Conservation (phyloP, 37 sponge, comb jelly and placozoan genomes). For the Eunapius fragilis region DNA sequence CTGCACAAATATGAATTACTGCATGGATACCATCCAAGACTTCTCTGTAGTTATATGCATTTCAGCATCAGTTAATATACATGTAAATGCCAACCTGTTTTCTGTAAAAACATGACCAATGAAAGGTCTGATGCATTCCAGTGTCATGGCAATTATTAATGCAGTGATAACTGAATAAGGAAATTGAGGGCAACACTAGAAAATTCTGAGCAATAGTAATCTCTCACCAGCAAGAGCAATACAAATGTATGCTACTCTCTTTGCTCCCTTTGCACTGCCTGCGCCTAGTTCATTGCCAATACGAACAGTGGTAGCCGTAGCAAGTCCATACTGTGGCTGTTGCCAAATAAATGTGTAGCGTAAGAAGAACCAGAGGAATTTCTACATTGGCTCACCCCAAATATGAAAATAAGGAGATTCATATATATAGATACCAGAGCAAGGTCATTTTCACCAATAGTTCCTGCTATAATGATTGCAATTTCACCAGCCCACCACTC, state of each 20-base stretch:
- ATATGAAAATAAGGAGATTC: not conserved
- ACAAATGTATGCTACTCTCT: slow-evolving; percentile 17
- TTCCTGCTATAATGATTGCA: slow-evolving; percentile 25
- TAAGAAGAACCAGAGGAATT: not conserved
- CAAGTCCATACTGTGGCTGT: slow-evolving; percentile 24
- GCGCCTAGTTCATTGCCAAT: slow-evolving; percentile 26
- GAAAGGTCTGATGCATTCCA: not conserved
- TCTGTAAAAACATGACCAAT: slow-evolving; percentile 20
- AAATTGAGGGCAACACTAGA: too few relatives aligned
- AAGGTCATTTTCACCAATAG: not conserved
- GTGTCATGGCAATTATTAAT: not conserved
- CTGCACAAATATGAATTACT: not conserved
- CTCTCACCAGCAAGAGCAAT: slow-evolving; percentile 9
- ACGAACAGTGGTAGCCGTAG: slow-evolving; percentile 23
- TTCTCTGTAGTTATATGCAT: not conserved
- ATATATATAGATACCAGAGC: not conserved
- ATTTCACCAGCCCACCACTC: slow-evolving; percentile 52
- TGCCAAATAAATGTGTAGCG: not conserved
- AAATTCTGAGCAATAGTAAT: too few relatives aligned
- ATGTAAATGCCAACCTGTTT: slow-evolving; percentile 16
- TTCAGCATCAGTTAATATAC: not conserved
- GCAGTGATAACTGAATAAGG: not conserved
- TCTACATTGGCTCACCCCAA: not conserved
- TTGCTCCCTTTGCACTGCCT: slow-evolving; percentile 11
- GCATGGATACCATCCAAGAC: not conserved